Percentiles rank a stretch among this genome's conserved stretches.
These are phyloP conservation scores for Xanthorhoe spadicearia DNA, from an alignment of 2,888 invertebrate genomes.

Conservation along the genomic window DNA sequence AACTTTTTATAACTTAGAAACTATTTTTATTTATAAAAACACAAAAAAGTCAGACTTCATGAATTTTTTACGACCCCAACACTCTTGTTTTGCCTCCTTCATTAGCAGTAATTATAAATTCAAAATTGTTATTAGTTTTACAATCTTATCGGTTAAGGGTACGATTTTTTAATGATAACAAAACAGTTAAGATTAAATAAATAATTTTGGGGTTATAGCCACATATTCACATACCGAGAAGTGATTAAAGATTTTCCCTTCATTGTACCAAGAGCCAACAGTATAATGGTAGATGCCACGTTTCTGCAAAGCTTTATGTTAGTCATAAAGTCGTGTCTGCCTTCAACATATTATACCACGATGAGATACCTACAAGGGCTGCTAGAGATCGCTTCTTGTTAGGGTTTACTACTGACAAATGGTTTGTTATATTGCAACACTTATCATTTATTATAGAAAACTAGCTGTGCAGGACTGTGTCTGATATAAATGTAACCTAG, in stretches of 20 bases:
- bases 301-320: slow-evolving; percentile 63
- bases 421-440: not conserved
- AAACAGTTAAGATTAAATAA: not conserved
- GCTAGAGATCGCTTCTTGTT: slow-evolving; percentile 9
- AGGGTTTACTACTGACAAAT: slow-evolving; percentile 1
- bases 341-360: slow-evolving; percentile 42
- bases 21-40: too few species aligned
- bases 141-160: too few species aligned
- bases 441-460: not conserved
- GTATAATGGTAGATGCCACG: slow-evolving; percentile 42
- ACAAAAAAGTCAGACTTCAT: too few species aligned
- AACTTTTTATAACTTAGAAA: too few species aligned
- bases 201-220: not conserved
- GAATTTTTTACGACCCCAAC: too few species aligned
- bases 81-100: too few species aligned
- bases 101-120: too few species aligned
- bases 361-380: slow-evolving; percentile 38
- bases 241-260: slow-evolving; percentile 28
- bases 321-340: slow-evolving; percentile 64
- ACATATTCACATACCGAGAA: slow-evolving; percentile 2
- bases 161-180: not conserved
- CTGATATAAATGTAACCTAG: not conserved
- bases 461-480: not conserved
- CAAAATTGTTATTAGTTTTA: too few species aligned
- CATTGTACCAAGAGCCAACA: slow-evolving; percentile 26